A percentile compares a stretch with the other conserved stretches of the same genome.
Evolutionary conservation across 2,797 vertebrate genomes (phyloP).

Genomic region (Leuciscus waleckii): DNA sequence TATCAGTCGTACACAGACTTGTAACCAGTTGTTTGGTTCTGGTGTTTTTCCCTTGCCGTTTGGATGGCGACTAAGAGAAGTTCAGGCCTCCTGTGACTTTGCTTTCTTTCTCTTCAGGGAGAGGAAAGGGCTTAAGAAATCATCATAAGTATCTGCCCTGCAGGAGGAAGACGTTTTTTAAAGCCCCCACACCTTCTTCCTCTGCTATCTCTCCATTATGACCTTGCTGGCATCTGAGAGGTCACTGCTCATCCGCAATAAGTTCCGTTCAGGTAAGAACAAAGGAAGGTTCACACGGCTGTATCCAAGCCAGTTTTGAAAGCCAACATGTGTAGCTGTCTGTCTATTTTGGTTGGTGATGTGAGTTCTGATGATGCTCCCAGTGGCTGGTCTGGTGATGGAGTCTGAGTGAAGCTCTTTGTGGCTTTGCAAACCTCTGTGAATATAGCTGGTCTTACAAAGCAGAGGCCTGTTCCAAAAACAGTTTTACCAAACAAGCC

Average conservation of each 20-base stretch:
- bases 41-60: constrained; percentile 46
- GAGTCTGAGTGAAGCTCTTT: neutral
- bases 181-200: constrained; percentile 49
- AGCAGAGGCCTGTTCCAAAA: neutral
- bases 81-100: constrained; percentile 42
- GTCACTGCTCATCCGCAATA: constrained; percentile 91
- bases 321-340: neutral
- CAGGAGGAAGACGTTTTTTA: constrained; percentile 57
- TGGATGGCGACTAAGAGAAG: neutral
- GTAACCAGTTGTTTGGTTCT: constrained; percentile 21
- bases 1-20: constrained; percentile 27
- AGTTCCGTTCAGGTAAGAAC: constrained; percentile 91
- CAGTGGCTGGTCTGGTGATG: constrained; percentile 9
- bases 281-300: neutral
- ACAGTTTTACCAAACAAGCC: neutral
- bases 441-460: constrained; percentile 20
- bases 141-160: constrained; percentile 66
- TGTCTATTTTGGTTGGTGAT: constrained; percentile 1
- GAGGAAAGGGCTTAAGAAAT: constrained; percentile 67
- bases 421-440: neutral
- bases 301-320: neutral
- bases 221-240: constrained; percentile 89
- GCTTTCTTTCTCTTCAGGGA: constrained; percentile 56
- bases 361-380: constrained; percentile 1
- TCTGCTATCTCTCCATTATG: constrained; percentile 72